phyloP scores from a whole-genome alignment of 2,113 vertebrate species.

The Aramus guarauna region DNA sequence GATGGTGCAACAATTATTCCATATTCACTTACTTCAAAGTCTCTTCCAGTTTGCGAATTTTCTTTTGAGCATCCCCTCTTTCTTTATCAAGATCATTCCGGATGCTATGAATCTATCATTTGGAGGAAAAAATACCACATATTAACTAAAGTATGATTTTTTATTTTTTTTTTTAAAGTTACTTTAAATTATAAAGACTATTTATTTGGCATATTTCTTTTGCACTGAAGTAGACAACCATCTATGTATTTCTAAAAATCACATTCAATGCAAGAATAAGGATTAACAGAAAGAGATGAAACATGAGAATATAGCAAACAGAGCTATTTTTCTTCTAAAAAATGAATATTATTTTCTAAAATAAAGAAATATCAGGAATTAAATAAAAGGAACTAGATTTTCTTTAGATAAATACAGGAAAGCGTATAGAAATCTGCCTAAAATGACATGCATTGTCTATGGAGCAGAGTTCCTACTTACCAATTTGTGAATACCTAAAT shows the following conservation, averaged over 20 bases:
- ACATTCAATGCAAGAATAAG: neutral
- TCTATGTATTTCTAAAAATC: neutral
- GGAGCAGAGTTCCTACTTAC: neutral
- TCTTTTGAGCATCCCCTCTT: constrained; percentile 64
- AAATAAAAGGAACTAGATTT: neutral
- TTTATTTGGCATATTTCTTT: neutral
- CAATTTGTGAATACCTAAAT: neutral
- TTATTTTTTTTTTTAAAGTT: neutral
- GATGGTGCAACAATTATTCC: neutral
- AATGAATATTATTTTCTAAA: neutral
- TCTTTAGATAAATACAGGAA: neutral
- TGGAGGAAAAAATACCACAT: neutral
- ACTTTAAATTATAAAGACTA: neutral
- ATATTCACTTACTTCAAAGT: constrained; percentile 71
- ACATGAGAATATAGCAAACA: neutral
- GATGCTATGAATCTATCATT: constrained; percentile 67
- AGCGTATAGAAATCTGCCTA: neutral
- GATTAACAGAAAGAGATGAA: neutral
- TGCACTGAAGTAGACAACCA: neutral
- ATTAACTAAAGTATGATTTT: neutral
- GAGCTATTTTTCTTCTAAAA: neutral
- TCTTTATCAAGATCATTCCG: constrained; percentile 69
- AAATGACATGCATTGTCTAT: neutral
- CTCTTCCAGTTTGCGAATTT: constrained; percentile 67
- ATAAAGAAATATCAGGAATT: neutral